Base-by-base conservation (phyloP, 1,140 invertebrate genomes). In the Drosophila tsacasi region DNA sequence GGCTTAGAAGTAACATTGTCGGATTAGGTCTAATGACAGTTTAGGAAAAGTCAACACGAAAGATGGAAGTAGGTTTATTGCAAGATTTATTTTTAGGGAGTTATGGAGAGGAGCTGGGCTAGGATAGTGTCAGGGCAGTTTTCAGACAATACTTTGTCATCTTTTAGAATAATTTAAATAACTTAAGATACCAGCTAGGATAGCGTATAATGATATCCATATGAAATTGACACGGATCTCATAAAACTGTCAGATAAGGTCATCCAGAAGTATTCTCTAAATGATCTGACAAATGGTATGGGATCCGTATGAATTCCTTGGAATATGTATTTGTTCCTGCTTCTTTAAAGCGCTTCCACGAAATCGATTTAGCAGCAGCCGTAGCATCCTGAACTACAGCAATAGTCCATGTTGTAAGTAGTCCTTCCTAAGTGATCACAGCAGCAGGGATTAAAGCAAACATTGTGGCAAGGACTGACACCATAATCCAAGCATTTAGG, bases 1-100 rank as follows among this genome's bases (percentile, higher is more conserved):
- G 35, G 42, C 47, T 54, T 10, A 47, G 44, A 40, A 55, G 21
- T 37, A 46, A 65, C 76, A 80, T 78, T 55, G 39, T n/a, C n/a
- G 44, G 17, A 10, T 15, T 40, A 35, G 15, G 25, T 37, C 7
- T 42, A 30, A 60, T 73, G 69, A 60, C 69, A 73, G 37, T 15
- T 72, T n/a, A 30, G 19, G 44, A 23, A 60, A 69, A 71, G 68
- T 21, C 19, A 55, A 35, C 32, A 47, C 4, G 27, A 49, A 64
- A 32, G 6, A 27, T 25, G 35, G 23, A 35, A 35, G 9, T 35
- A 15, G 8, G 35, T 19, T 64, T 40, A 15, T 55, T 55, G 50
- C 3, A 27, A 25, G 19, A 19, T 47, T 47, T 66, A 25, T 47
- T 25, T 25, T 9, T 0, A 12, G 30, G 54, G 35, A 39, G 54